Evolutionary conservation across 2,797 vertebrate genomes (phyloP), one percentile per base, ranked within the genome.

Genomic region (Eospalax fontanierii): DNA sequence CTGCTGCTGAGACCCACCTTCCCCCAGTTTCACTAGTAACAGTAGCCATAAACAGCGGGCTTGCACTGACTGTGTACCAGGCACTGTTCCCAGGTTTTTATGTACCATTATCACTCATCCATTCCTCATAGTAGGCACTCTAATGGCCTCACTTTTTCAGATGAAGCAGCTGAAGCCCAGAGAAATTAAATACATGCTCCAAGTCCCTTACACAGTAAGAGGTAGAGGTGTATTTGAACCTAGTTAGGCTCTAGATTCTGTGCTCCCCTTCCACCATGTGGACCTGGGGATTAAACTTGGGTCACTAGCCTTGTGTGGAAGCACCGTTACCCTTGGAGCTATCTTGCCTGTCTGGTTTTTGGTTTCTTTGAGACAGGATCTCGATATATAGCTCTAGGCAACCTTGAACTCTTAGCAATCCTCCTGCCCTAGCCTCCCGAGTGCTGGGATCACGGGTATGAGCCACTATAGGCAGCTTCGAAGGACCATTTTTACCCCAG

Each of bases 101-200:
- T 8, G 0, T 43, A 2, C 10, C 35, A 22, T 54, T 14, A 15
- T 46, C 61, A 7, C 22, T 65, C 33, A 78, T n/a, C 46, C 57
- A 38, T 28, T 86, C 33, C 65, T 90, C n/a, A 6, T 14, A n/a
- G n/a, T 54, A 65, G 33, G n/a, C 59, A 43, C 63, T 78, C 30
- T 66, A n/a, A 85, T 59, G 5, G 35, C 35, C 57, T 89, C 5
- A 18, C 63, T 65, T 89, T 66, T 92, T 81, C 85, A 90, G 40
- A 68, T 43, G 65, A 93, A 80, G 61, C n/a, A 79, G 22, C 74
- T 4, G n/a, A 94, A 91, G 80, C 83, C 71, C 92, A 92, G 80
- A 90, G 89, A 84, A 82, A 22, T 68, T 89, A 90, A 94, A 22
- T 28, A 90, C 93, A 80, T 86, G 75, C 73, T 43, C 66, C 40